Evolutionary conservation across 2,888 invertebrate genomes (phyloP), one percentile per base, ranked within the genome.

Genomic region (Calephelis perditalis): DNA sequence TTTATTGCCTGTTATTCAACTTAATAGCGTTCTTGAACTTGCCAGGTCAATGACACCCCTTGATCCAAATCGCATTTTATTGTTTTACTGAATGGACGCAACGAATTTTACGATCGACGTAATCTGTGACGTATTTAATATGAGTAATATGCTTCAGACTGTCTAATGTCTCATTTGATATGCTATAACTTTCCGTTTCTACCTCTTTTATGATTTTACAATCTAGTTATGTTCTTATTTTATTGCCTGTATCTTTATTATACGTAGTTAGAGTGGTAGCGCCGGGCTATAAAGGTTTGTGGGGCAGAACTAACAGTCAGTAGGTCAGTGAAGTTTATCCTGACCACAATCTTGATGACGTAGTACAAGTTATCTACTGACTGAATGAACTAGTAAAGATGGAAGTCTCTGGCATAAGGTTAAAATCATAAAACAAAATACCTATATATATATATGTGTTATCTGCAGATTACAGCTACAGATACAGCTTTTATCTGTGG

Each of bases 1-100:
- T 84, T 88, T 87, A 88, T 84, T 76, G 82, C 80, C 74, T 76
- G 84, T 86, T 86, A 81, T 86, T 86, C 81, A 88, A 87, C 81
- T 86, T 88, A 86, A 89, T 84, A 77, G 82, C 81, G 81, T 76
- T 82, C 89, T 89, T 90, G 89, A 90, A 90, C 89, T 89, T 89
- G 86, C 70, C 71, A 76, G 79, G 82, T 85, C 82, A 85, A 87
- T 88, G 88, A 87, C 89, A 89, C 86, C 79, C 79, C 86, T 84
- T 86, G 88, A 88, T 86, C 79, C 83, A 79, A 84, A 85, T 85
- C 85, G 79, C 75, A 79, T 86, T 88, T 88, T 88, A 89, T 89
- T 89, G 87, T 87, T 82, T 78, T 76, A 73, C 78, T 87, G 81
- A 87, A 88, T 87, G 87, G 85, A 82, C 84, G 83, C 74, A 40